Conservation (phyloP, 2,888 invertebrate species). For the Thera obeliscata region DNA sequence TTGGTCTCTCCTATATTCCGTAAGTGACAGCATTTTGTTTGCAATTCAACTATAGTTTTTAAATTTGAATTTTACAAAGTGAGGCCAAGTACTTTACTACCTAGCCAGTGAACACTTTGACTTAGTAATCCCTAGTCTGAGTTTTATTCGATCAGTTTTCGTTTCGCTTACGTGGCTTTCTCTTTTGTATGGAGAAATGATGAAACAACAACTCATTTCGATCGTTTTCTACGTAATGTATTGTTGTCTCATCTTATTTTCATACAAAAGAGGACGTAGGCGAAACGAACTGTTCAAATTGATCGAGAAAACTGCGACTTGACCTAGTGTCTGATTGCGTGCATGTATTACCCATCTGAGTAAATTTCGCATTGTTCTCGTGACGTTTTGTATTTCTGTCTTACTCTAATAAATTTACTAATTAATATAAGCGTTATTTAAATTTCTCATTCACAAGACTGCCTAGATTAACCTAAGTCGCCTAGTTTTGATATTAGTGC, state of each 20-base stretch:
- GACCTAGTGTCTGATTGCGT: slow-evolving; percentile 25
- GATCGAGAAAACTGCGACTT: too few species aligned
- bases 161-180: too few species aligned
- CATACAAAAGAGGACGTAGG: too few species aligned
- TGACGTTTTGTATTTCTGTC: slow-evolving; percentile 67
- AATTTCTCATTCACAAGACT: slow-evolving; percentile 61
- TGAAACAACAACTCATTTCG: too few species aligned
- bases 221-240: too few species aligned
- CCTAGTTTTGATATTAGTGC: slow-evolving; percentile 7
- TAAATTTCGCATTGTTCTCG: slow-evolving; percentile 43
- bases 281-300: too few species aligned
- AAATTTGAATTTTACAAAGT: slow-evolving; percentile 16
- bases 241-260: too few species aligned
- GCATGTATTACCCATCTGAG: slow-evolving; percentile 28
- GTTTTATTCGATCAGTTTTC: too few species aligned
- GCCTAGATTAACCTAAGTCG: slow-evolving; percentile 42
- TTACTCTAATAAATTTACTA: slow-evolving; percentile 76
- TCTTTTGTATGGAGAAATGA: too few species aligned
- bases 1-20: not conserved
- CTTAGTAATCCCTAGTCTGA: too few species aligned
- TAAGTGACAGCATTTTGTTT: not conserved
- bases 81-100: not conserved
- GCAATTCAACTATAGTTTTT: not conserved
- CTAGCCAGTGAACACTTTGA: too few species aligned
- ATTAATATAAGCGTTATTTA: slow-evolving; percentile 77